Percentiles rank a stretch among this genome's conserved stretches.
Conservation (phyloP, 2,888 invertebrate genomes). For the Trachelus stipa region DNA sequence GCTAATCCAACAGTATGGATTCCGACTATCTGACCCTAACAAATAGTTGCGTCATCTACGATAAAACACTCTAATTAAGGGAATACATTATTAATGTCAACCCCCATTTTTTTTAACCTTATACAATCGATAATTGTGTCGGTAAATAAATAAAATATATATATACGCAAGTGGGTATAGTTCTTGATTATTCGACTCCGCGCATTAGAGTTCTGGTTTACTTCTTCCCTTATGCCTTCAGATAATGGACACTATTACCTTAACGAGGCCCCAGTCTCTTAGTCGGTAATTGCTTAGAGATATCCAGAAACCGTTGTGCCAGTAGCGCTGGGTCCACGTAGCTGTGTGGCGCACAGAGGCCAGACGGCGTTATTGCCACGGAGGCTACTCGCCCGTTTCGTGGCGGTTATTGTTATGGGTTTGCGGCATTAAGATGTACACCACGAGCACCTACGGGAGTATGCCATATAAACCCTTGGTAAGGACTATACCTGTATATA, state of each 20-base stretch:
- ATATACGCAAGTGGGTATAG: conserved; percentile 15
- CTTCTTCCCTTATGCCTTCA: conserved; percentile 58
- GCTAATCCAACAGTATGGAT: no score
- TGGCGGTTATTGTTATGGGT: conserved; percentile 64
- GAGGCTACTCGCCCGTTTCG: conserved; percentile 59
- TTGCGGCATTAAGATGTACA: conserved; percentile 64
- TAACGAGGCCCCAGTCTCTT: conserved; percentile 63
- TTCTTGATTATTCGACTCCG: conserved; percentile 49
- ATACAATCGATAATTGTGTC: no score
- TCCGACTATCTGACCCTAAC: no score
- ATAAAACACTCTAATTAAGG: no score
- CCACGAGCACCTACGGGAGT: conserved; percentile 50
- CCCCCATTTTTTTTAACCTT: no score
- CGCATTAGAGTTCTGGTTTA: conserved; percentile 50
- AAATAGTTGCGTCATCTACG: no score
- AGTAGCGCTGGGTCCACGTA: neutral
- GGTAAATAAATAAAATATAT: no score
- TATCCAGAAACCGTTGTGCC: conserved; percentile 47
- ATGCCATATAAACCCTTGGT: conserved; percentile 16
- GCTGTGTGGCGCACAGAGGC: conserved; percentile 29
- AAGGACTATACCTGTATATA: neutral
- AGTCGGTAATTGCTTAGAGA: conserved; percentile 64
- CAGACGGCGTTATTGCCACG: conserved; percentile 59
- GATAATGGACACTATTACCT: conserved; percentile 65
- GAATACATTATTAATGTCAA: no score